Conservation (phyloP, 2,113 vertebrate species). For the Ammodytes marinus region DNA sequence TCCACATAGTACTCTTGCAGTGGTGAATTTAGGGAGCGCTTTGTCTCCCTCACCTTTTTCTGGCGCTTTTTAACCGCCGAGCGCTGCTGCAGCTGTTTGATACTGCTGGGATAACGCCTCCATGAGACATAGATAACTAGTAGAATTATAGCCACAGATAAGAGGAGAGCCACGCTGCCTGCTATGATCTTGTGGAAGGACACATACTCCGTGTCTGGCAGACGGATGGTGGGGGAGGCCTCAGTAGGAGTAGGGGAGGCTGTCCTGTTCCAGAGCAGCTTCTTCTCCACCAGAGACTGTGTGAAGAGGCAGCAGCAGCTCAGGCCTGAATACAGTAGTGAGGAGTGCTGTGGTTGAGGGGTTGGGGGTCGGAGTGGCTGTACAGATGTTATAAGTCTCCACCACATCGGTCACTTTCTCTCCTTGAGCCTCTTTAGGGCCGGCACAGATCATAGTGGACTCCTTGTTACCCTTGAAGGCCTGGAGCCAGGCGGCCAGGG, state of each 20-base stretch:
- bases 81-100: constrained; percentile 95
- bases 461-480: constrained; percentile 97
- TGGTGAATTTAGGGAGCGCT: constrained; percentile 94
- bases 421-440: constrained; percentile 94
- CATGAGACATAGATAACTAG: constrained; percentile 98
- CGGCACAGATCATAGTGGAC: constrained; percentile 94
- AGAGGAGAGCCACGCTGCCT: constrained; percentile 94
- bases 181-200: constrained; percentile 98
- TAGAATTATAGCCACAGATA: constrained; percentile 96
- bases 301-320: constrained; percentile 85
- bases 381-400: constrained; percentile 92
- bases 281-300: constrained; percentile 82
- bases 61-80: constrained; percentile 92
- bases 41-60: constrained; percentile 93
- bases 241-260: constrained; percentile 82
- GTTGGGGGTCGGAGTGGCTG: constrained; percentile 85
- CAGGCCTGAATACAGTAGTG: constrained; percentile 83
- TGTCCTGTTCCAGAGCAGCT: constrained; percentile 66
- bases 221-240: constrained; percentile 84
- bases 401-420: constrained; percentile 95
- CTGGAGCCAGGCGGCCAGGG: constrained; percentile 94
- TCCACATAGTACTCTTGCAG: constrained; percentile 99
- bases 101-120: constrained; percentile 96
- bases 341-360: constrained; percentile 85
- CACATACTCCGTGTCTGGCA: constrained; percentile 93